phyloP scores from a whole-genome alignment of 1,140 invertebrate species.

The Papilio machaon region DNA sequence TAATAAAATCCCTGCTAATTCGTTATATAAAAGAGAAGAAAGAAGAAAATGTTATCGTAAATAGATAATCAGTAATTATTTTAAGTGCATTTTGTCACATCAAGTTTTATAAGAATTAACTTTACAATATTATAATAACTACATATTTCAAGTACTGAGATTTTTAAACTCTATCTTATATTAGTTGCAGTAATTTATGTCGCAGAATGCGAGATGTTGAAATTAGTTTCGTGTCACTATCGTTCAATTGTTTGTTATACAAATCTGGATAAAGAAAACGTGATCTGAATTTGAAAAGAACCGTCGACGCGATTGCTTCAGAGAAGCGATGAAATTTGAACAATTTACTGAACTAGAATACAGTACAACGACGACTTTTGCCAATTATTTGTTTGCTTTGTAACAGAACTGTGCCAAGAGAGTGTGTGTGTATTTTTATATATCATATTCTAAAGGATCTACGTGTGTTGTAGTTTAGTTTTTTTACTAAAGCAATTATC shows the following conservation, averaged over 20 bases:
- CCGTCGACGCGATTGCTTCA: conserved; percentile 18
- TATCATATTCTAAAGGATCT: too few relatives aligned
- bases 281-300: conserved; percentile 36
- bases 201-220: conserved; percentile 16
- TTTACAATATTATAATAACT: too few relatives aligned
- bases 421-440: background rate
- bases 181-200: background rate
- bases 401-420: background rate
- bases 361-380: background rate
- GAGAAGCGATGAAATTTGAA: conserved; percentile 35
- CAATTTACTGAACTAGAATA: conserved; percentile 1
- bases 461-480: background rate
- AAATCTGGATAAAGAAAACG: conserved; percentile 31
- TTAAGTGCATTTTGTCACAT: too few relatives aligned
- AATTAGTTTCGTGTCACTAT: conserved; percentile 35
- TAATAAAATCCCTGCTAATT: background rate
- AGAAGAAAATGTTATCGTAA: background rate
- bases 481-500: background rate
- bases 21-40: background rate
- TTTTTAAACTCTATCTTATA: background rate
- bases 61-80: too few relatives aligned
- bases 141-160: background rate
- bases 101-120: too few relatives aligned
- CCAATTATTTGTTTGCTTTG: background rate
- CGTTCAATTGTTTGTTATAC: conserved; percentile 38